Evolutionary conservation across 2,797 vertebrate genomes (phyloP), one percentile per base, ranked within the genome.

Genomic region (Acropternis orthonyx): DNA sequence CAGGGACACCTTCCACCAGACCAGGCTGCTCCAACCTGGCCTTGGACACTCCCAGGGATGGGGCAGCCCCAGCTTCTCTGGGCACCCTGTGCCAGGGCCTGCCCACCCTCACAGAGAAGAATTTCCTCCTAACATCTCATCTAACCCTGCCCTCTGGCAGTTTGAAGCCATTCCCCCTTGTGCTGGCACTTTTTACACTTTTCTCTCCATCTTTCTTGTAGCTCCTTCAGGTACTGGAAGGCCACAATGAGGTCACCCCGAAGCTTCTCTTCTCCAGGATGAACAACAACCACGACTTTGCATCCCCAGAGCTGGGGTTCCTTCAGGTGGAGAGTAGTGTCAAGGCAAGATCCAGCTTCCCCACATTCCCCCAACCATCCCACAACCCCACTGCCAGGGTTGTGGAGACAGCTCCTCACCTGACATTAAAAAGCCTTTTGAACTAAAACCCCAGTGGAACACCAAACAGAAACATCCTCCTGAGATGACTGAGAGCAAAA

Each of bases 401-500:
- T 65, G 56, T 6, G 24, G 43, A 86, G 30, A 14, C 46, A 68
- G 66, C 58, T 44, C 58, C 63, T 72, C 30, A 80, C 73, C 55
- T 81, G 85, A 80, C 88, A 79, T 74, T 39, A 63, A 59, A 59
- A 97, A 91, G 68, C 37, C 80, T 69, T 82, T 46, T 81, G 76
- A 96, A 84, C 27, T 63, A 78, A 85, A 96, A 72, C 26, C 12
- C 93, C 82, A 84, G 92, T 26, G 67, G 85, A 93, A 92, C 92
- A 93, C 84, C 84, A 75, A 93, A 95, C 75, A 96, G 85, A 94
- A 97, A 92, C 86, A 94, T 77, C 79, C 93, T 95, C 72, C 62
- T 78, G 87, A 96, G 83, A 48, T 52, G 54, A 89, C 91, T 80
- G 77, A 96, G 95, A 96, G 83, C 93, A 96, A 96, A 95, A 97